These are phyloP conservation scores for Lineus longissimus DNA, from an alignment of 1,140 invertebrate species.

Conservation along the genomic window DNA sequence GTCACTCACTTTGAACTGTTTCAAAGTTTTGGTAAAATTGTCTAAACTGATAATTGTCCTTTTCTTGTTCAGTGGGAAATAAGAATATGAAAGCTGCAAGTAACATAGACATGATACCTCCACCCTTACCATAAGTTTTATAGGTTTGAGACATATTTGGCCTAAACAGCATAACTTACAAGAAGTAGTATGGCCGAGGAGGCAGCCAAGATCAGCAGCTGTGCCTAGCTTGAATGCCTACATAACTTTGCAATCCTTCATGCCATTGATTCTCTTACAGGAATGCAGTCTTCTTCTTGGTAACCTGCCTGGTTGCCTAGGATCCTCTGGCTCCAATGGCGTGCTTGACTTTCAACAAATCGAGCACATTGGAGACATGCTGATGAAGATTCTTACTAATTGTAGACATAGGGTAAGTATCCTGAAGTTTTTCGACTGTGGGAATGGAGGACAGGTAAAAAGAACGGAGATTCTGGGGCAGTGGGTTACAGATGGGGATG, in stretches of 20 bases:
- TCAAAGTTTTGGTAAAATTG: not conserved
- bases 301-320: not conserved
- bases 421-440: no score
- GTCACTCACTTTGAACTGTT: no score
- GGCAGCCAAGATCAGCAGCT: not conserved
- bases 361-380: conserved; percentile 45
- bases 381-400: conserved; percentile 65
- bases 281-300: conserved; percentile 20
- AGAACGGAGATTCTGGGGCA: no score
- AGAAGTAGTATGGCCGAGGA: no score
- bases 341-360: conserved; percentile 5
- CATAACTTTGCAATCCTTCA: not conserved
- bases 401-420: conserved; percentile 64
- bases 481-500: no score
- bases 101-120: no score
- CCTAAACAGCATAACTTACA: no score
- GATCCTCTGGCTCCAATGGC: not conserved
- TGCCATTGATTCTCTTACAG: conserved; percentile 5
- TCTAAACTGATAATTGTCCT: not conserved
- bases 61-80: not conserved
- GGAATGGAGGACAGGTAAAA: no score
- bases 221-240: not conserved
- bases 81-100: not conserved
- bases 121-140: no score
- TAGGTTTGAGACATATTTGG: no score